These are phyloP conservation scores for Jordanella pulchra DNA, from an alignment of 2,797 vertebrate species.

Conservation along the genomic window DNA sequence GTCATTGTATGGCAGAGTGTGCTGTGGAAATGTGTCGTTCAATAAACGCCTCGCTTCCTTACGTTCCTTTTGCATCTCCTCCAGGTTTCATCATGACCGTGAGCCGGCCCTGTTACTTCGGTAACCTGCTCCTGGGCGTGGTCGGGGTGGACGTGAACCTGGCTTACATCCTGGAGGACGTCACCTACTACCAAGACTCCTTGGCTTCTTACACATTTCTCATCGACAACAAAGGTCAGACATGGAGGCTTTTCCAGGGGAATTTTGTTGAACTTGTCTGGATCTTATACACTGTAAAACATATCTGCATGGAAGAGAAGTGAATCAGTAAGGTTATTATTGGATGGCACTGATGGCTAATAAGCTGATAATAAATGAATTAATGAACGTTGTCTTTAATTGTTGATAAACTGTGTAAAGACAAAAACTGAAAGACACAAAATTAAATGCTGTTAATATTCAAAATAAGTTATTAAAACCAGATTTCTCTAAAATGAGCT, in stretches of 20 bases:
- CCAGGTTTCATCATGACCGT: slow-evolving; percentile 97
- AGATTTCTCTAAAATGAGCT: not conserved
- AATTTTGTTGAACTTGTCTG: slow-evolving; percentile 22
- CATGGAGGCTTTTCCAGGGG: not conserved
- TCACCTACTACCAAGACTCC: slow-evolving; percentile 98
- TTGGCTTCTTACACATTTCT: slow-evolving; percentile 98
- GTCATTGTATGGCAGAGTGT: not conserved
- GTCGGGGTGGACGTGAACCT: slow-evolving; percentile 97
- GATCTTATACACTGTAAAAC: slow-evolving; percentile 22
- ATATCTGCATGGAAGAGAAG: slow-evolving; percentile 13
- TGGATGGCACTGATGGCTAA: not conserved
- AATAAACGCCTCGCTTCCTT: not conserved
- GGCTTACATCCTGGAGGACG: slow-evolving; percentile 96
- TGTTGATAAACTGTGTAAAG: no score
- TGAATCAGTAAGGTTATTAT: not conserved
- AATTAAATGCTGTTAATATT: not conserved
- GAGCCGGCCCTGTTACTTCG: slow-evolving; percentile 97
- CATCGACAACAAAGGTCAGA: slow-evolving; percentile 97
- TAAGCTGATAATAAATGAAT: no score
- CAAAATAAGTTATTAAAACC: not conserved
- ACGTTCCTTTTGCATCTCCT: not conserved
- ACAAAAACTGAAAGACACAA: not conserved
- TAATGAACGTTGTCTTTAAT: no score
- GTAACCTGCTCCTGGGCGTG: slow-evolving; percentile 94
- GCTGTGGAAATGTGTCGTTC: not conserved